Evolutionary conservation across 2,888 invertebrate species (phyloP).

Genomic region (Diadegma fenestrale): DNA sequence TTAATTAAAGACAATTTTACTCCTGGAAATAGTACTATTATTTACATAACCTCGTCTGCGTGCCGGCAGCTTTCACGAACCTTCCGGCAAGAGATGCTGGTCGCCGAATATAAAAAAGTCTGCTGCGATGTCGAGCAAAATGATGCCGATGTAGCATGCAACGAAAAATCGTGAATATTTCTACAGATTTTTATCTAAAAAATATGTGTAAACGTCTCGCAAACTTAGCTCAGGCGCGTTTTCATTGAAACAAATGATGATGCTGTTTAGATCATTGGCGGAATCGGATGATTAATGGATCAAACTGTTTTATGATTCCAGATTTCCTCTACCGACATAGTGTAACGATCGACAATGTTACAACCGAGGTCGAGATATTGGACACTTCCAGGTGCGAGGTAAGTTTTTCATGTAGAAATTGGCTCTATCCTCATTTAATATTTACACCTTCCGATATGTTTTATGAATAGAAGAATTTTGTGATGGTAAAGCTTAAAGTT

Average conservation of each 20-base stretch:
- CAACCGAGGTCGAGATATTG: conserved; percentile 92
- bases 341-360: conserved; percentile 91
- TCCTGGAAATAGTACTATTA: too few species aligned
- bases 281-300: background rate
- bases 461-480: conserved; percentile 2
- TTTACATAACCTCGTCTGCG: too few species aligned
- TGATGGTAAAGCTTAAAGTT: background rate
- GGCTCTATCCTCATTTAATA: background rate
- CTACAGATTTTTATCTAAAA: too few species aligned
- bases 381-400: conserved; percentile 93
- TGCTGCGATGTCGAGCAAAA: too few species aligned
- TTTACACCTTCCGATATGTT: background rate
- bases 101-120: too few species aligned
- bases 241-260: background rate
- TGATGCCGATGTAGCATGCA: too few species aligned
- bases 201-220: too few species aligned
- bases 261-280: background rate
- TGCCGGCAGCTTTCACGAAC: too few species aligned
- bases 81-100: too few species aligned
- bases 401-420: conserved; percentile 84
- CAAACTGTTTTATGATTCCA: conserved; percentile 85
- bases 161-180: too few species aligned
- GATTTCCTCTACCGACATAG: conserved; percentile 93
- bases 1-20: too few species aligned
- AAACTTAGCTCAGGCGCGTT: too few species aligned